Evolutionary conservation across 2,797 vertebrate species (phyloP), one percentile per base, ranked within the genome.

Genomic region (Euphonia xanthogaster): DNA sequence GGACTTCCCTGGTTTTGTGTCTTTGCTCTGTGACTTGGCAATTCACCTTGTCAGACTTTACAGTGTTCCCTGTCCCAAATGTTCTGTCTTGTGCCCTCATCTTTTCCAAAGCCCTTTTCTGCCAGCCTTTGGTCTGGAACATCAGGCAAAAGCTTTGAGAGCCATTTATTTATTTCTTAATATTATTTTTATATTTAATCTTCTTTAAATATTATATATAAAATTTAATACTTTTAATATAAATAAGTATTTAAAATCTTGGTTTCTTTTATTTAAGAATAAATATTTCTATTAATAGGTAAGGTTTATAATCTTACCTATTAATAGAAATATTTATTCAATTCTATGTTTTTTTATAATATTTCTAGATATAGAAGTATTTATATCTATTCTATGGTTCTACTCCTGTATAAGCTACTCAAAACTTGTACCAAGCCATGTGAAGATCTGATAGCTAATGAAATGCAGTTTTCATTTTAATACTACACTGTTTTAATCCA

Each of bases 1-100:
- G 14, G 25, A 25, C 7, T 27, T 42, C 6, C 11, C 19, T 30
- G 54, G 17, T 2, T 89, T 71, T 89, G 12, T 18, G 44, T 30
- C 27, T 81, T 39, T 91, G 54, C 76, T 40, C 35, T 65, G 55
- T 53, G 12, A 53, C 20, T 55, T 73, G 45, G 22, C n/a, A 44
- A 9, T 45, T 85, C 14, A 25, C 50, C 63, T 68, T 35, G 12
- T 4, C 12, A 7, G 45, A 16, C 7, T 71, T 71, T 28, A 4
- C 17, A 51, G 27, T 7, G 12, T 11, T 6, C 27, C 15, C n/a
- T 23, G 14, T 48, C 13, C 23, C 0, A 0, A 47, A 16, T 28
- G 47, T 28, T 48, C 30, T 47, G 7, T 22, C 55, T 47, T 54
- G 42, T 44, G 15, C 14, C 15, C 14, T 70, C 37, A 12, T 39